Evolutionary conservation across 2,113 vertebrate species (phyloP), one percentile per base, ranked within the genome.

Genomic region (Rattus rattus): DNA sequence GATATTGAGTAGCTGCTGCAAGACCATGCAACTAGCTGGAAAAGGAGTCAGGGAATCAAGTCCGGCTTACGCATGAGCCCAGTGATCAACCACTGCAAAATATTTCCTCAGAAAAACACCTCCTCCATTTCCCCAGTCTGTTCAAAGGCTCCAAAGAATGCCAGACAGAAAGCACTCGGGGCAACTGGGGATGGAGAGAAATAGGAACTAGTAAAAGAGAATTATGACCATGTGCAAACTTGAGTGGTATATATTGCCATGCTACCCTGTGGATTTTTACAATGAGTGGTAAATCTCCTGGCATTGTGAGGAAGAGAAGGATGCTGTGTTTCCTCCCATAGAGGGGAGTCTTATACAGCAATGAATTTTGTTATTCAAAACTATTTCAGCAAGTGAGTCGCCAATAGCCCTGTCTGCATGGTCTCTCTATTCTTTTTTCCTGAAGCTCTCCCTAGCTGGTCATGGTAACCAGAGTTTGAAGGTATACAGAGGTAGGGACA

Each of bases 1-100:
- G 36, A 94, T 63, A 83, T 80, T 72, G 80, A 88, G 75, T 61
- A 94, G 90, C 52, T 88, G 90, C 75, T 14, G 63, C 92, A 75
- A 84, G 86, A 83, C 93, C 87, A 76, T 7, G 54, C n/a, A 67
- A 49, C 43, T 13, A 56, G 75, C 75, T 95, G 94, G 91, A 91
- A 36, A 24, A 9, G 92, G n/a, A 88, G 19, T 65, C 83, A 73
- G 43, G 63, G 88, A 91, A 86, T 83, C 52, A 91, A 80, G 67
- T 36, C 30, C 12, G 20, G 5, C 17, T 59, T 17, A 87, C 56
- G 77, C 13, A 28, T 16, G 11, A 88, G 79, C 90, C 67, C 76
- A 22, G 28, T 12, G 52, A 73, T 43, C 91, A 81, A 47, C 30
- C 54, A 33, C 22, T 63, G 72, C 70, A 92, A 84, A 90, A 39